A percentile compares a stretch with the other conserved stretches of the same genome.
Evolutionary conservation across 2,113 vertebrate genomes (phyloP).

Genomic region (Rhinichthys klamathensis): DNA sequence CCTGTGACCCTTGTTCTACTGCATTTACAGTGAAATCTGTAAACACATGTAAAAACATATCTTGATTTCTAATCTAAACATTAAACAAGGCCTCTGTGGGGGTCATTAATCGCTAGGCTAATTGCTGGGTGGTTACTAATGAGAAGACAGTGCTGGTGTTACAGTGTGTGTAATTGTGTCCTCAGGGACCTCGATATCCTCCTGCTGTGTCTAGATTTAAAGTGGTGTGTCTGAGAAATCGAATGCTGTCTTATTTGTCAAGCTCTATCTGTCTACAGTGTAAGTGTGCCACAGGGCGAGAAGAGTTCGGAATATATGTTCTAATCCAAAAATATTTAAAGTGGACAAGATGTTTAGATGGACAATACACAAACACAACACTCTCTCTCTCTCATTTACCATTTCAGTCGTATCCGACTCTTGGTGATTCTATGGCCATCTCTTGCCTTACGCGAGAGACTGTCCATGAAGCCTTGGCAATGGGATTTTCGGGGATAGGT

Average conservation of each 20-base stretch:
- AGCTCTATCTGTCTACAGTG: slow-evolving; percentile 4
- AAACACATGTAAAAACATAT: slow-evolving; percentile 24
- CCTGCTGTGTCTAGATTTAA: slow-evolving; percentile 12
- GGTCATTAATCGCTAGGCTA: slow-evolving; percentile 27
- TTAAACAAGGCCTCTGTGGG: slow-evolving; percentile 37
- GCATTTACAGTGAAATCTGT: background rate
- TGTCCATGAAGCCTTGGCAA: too few relatives aligned
- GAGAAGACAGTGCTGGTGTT: slow-evolving; percentile 24
- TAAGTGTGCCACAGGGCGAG: background rate
- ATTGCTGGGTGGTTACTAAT: slow-evolving; percentile 37
- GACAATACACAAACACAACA: background rate
- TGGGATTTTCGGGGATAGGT: too few relatives aligned
- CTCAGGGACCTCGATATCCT: slow-evolving; percentile 23
- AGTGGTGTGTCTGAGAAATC: slow-evolving; percentile 18
- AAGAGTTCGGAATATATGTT: background rate
- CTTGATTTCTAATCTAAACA: slow-evolving; percentile 34
- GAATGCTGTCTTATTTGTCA: slow-evolving; percentile 27
- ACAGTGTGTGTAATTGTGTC: slow-evolving; percentile 39
- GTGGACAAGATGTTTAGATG: background rate
- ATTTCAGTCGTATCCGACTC: too few relatives aligned
- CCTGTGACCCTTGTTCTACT: background rate
- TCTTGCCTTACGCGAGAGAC: too few relatives aligned
- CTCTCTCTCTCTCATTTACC: background rate
- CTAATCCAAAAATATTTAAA: background rate
- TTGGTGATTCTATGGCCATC: too few relatives aligned